Evolutionary conservation across 2,797 vertebrate genomes (phyloP), one percentile per base, ranked within the genome.

Genomic region (Hypotaenidia philippensis): DNA sequence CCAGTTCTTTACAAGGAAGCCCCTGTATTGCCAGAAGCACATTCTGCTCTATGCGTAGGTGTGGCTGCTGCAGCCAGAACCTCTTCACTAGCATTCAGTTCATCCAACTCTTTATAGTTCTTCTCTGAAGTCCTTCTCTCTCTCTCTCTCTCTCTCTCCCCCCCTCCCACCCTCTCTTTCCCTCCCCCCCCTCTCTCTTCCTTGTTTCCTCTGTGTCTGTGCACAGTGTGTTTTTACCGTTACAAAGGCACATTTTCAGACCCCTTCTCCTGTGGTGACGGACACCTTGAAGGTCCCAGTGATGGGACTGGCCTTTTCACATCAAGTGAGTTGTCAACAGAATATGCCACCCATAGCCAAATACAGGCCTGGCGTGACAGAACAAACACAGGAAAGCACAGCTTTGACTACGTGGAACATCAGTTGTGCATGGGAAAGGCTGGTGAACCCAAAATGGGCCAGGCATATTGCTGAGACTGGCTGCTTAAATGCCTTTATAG

Each of bases 171-270:
- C 87, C 63, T 95, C 91, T 27, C 65, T 75, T 80, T 70, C 89
- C 38, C 70, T 87, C 49, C 36, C 72, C 94, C 93, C 19, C 69
- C 70, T 89, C 74, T 97, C 87, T 97, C 92, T 91, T 90, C 96
- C 95, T 95, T 96, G 86, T 97, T 97, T 94, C 97, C 97, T 97
- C 88, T 95, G 94, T 96, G 53, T 92, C 40, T 96, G 81, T 97
- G 93, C 97, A 98, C 98, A 99, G 99, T 99, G 98, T 98, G 98
- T 99, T 97, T 99, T 99, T 97, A 99, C 99, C 97, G 98, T 99
- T 98, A 99, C 99, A 98, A 99, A 99, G 93, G 98, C 99, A 98
- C 98, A 99, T 97, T 99, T 99, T 98, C 99, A 99, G 99, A 99
- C 98, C 97, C 97, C 98, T 98, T 98, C 98, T 98, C 98, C 99